Conservation (phyloP, 1,140 invertebrate genomes). For the Drosophila nigromelanica region DNA sequence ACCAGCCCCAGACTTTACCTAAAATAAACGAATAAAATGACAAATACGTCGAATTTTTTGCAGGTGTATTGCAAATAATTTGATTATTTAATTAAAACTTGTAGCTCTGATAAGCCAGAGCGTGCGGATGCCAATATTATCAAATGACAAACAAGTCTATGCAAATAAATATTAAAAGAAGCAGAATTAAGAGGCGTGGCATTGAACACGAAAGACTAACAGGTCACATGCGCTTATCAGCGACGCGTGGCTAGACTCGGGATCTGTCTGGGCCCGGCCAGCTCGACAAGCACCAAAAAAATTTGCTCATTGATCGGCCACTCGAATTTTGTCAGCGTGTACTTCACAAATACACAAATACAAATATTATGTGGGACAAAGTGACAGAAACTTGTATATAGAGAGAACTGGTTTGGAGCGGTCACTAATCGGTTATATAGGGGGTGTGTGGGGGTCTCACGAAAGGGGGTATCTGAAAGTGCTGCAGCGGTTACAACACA, state of each 20-base stretch:
- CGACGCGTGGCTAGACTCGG: slow-evolving; percentile 6
- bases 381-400: background rate
- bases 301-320: slow-evolving; percentile 29
- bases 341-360: slow-evolving; percentile 3
- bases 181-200: slow-evolving; percentile 17
- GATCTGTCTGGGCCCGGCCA: slow-evolving; percentile 1
- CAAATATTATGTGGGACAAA: slow-evolving; percentile 28
- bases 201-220: slow-evolving; percentile 7
- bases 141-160: slow-evolving; percentile 6
- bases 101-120: slow-evolving; percentile 46
- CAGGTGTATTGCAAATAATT: slow-evolving; percentile 40
- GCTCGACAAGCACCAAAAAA: background rate
- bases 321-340: slow-evolving; percentile 16
- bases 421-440: slow-evolving; percentile 28
- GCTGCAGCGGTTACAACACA: slow-evolving; percentile 35
- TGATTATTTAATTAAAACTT: slow-evolving; percentile 43
- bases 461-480: slow-evolving; percentile 52
- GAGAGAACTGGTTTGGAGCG: slow-evolving; percentile 56
- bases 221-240: slow-evolving; percentile 68
- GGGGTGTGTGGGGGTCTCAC: too few species aligned
- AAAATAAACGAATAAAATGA: background rate
- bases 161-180: slow-evolving; percentile 1
- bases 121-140: slow-evolving; percentile 47
- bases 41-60: slow-evolving; percentile 25
- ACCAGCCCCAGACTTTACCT: slow-evolving; percentile 29